Percentiles rank a stretch among this genome's conserved stretches.
phyloP scores from a whole-genome alignment of 2,888 invertebrate genomes.

The Tenthredo scrophulariae region DNA sequence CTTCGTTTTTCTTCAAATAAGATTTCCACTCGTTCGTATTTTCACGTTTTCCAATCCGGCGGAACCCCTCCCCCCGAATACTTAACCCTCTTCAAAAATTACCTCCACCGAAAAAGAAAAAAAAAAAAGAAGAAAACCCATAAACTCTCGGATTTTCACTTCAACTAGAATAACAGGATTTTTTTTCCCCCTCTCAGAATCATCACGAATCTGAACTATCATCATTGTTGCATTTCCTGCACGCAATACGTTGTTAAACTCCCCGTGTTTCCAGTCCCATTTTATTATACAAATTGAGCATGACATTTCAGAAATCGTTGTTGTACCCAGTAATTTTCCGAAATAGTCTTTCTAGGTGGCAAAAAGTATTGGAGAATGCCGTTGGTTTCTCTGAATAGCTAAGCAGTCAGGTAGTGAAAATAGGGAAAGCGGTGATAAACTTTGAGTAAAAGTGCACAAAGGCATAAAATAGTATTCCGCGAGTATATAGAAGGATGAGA shows the following conservation, averaged over 20 bases:
- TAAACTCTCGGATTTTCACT: neutral
- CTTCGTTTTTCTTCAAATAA: neutral
- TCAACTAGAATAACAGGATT: neutral
- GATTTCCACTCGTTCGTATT: neutral
- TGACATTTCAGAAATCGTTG: neutral
- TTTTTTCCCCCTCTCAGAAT: neutral
- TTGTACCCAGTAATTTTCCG: neutral
- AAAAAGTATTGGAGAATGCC: neutral
- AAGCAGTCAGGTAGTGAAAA: neutral
- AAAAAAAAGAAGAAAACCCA: too few relatives aligned
- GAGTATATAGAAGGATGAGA: neutral
- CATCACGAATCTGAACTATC: neutral
- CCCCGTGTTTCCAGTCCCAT: neutral
- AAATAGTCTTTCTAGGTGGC: neutral
- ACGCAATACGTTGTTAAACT: neutral
- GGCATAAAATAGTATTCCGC: neutral
- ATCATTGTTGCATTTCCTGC: constrained; percentile 1
- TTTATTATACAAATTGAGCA: neutral
- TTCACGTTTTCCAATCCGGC: neutral
- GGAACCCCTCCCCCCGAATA: neutral
- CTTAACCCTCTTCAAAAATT: neutral
- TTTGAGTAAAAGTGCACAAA: constrained; percentile 18
- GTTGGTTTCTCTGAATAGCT: neutral
- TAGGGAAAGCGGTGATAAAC: neutral
- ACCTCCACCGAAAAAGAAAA: neutral